Base-by-base conservation (phyloP, 2,888 invertebrate genomes). In the Platycheirus rosarum region DNA sequence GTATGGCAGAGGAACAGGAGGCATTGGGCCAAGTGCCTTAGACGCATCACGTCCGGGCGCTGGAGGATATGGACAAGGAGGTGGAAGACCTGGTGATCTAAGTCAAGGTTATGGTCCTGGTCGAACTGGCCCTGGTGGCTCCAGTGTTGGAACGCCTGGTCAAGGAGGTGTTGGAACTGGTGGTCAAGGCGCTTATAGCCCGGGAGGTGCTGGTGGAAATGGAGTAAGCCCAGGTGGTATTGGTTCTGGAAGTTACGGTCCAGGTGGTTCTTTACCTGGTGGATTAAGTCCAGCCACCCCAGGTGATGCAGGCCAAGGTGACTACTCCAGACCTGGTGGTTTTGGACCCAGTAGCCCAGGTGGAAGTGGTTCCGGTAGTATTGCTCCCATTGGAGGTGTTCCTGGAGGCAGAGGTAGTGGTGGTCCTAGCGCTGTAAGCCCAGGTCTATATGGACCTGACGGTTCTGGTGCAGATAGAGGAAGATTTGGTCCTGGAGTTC, bases 1-100 rank as follows among this genome's bases (percentile, higher is more conserved):
- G 18, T 84, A 73, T 37, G 71, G 53, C 26, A 20, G 71, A 11
- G 84, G 85, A 18, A 40, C 60, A 6, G 82, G 84, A 23, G 62
- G 37, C 7, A 23, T 26, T 7, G 78, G 46, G n/a, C 62, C 37
- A 55, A 42, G 69, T 3, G 13, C 37, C 13, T 13, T 40, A 13
- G 37, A 40, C 13, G 68, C 18, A 7, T 55, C 29, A 16, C 32
- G 29, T 1, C 29, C 26, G 1, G 32, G 55, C 1, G 84, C 66
- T 18, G 46, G 23, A 11, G 79, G 77, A 26, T 35, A 51, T 37
- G 51, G 84, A n/a, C 68, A 70, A 18, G 80, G 62, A n/a, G 62
- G 65, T 6, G 40, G 20, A 5, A 70, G 69, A 13, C 57, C 80
- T 9, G 65, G 85, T 1, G 84, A 40, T 26, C 7, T 66, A 23